A percentile compares a stretch with the other conserved stretches of the same genome.
phyloP scores from a whole-genome alignment of 2,888 invertebrate genomes.

The Lithophane leautieri region DNA sequence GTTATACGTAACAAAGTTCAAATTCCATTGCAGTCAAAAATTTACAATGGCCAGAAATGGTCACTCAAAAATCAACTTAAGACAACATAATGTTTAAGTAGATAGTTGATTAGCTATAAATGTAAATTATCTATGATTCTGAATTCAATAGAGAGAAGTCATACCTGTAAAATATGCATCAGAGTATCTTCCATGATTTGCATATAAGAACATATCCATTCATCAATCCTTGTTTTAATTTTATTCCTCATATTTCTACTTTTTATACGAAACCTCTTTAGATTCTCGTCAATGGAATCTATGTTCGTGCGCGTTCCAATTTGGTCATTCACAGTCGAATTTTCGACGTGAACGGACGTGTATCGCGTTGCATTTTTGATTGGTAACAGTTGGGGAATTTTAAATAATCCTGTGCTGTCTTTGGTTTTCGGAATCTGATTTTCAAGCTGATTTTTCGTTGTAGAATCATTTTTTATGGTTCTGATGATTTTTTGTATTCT shows the following conservation, averaged over 20 bases:
- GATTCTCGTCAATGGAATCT: slow-evolving; percentile 48
- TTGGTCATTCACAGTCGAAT: slow-evolving; percentile 26
- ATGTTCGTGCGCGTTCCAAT: slow-evolving; percentile 7
- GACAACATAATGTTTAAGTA: no score
- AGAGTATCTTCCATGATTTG: slow-evolving; percentile 80
- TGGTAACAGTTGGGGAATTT: slow-evolving; percentile 37
- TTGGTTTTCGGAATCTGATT: neutral
- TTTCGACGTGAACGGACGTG: slow-evolving; percentile 11
- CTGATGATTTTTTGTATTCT: slow-evolving; percentile 36
- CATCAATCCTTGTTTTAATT: slow-evolving; percentile 71
- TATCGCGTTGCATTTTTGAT: slow-evolving; percentile 35
- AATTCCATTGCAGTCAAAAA: no score
- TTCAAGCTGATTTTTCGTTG: neutral
- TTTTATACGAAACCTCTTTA: slow-evolving; percentile 68
- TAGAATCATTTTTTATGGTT: slow-evolving; percentile 1
- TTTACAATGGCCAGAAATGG: neutral
- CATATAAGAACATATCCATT: slow-evolving; percentile 75
- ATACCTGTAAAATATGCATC: slow-evolving; percentile 73
- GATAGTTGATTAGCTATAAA: neutral
- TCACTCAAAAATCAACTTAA: neutral
- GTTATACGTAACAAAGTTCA: no score
- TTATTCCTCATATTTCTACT: slow-evolving; percentile 63
- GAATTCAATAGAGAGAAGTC: no score
- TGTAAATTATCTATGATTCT: neutral
- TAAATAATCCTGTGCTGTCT: slow-evolving; percentile 38